phyloP scores from a whole-genome alignment of 2,888 invertebrate species.

The Campoplex capitator region DNA sequence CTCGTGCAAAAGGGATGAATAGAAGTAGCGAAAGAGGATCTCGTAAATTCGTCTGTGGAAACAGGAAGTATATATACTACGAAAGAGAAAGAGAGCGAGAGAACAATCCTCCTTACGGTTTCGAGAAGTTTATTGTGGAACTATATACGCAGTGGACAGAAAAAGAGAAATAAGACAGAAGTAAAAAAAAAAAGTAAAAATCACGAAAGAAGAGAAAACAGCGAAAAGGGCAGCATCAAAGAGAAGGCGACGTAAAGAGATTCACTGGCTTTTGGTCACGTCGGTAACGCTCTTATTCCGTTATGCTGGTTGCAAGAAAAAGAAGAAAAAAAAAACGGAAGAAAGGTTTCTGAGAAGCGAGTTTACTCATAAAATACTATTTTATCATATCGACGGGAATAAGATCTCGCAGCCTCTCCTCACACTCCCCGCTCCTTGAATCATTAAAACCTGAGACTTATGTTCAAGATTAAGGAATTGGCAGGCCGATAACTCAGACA shows the following conservation, averaged over 20 bases:
- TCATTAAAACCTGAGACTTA: no score
- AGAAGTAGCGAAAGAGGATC: conserved; percentile 24
- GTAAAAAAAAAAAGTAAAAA: neutral
- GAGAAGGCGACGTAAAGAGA: neutral
- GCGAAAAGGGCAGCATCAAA: neutral
- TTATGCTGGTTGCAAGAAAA: neutral
- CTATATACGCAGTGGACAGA: conserved; percentile 22
- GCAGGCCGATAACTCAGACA: conserved; percentile 1
- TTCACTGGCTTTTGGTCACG: neutral
- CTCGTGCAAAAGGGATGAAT: conserved; percentile 3
- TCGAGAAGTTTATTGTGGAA: conserved; percentile 50
- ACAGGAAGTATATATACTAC: conserved; percentile 10
- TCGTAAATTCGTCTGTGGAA: conserved; percentile 23
- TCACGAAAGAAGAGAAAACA: neutral
- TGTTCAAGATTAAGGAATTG: neutral
- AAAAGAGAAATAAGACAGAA: conserved; percentile 34
- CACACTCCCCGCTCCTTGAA: neutral
- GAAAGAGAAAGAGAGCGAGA: conserved; percentile 23
- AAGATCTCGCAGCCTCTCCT: neutral
- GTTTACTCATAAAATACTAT: neutral
- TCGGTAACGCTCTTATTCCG: neutral
- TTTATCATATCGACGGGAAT: neutral
- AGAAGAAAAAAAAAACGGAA: no score
- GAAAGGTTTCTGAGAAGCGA: no score
- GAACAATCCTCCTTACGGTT: conserved; percentile 38